Percentiles rank a stretch among this genome's conserved stretches.
These are phyloP conservation scores for Pedetes capensis DNA, from an alignment of 2,113 vertebrate species.

Conservation along the genomic window DNA sequence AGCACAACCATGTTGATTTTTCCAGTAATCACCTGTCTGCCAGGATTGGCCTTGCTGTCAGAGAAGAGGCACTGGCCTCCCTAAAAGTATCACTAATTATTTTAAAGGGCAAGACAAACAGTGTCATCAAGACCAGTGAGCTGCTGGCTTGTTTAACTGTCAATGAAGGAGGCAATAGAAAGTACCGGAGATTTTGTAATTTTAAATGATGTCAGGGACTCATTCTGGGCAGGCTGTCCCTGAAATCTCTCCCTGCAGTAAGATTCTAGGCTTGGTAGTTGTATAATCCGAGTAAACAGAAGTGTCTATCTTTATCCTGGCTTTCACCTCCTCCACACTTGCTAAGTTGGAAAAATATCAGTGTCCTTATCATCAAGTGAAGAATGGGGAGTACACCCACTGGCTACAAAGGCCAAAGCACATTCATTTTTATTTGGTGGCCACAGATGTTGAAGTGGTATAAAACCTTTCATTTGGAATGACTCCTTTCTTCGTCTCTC, in stretches of 20 bases:
- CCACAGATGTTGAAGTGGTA: conserved; percentile 51
- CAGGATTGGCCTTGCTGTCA: neutral
- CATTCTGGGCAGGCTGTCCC: neutral
- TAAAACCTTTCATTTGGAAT: conserved; percentile 70
- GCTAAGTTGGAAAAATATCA: conserved; percentile 27
- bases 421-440: conserved; percentile 74
- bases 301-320: conserved; percentile 42
- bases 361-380: neutral
- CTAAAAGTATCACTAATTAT: conserved; percentile 31
- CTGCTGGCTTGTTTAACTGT: neutral
- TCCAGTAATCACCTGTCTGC: neutral
- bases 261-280: conserved; percentile 22
- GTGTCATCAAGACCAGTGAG: neutral
- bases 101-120: neutral
- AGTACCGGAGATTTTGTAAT: neutral
- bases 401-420: neutral
- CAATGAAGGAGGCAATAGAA: neutral
- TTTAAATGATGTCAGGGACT: neutral
- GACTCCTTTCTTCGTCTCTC: conserved; percentile 44
- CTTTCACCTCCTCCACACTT: neutral
- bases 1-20: neutral
- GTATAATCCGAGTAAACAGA: conserved; percentile 12
- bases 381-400: neutral
- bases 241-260: neutral
- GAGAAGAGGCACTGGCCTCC: neutral